phyloP scores from a whole-genome alignment of 1,140 invertebrate genomes.

The Coelopa frigida region DNA sequence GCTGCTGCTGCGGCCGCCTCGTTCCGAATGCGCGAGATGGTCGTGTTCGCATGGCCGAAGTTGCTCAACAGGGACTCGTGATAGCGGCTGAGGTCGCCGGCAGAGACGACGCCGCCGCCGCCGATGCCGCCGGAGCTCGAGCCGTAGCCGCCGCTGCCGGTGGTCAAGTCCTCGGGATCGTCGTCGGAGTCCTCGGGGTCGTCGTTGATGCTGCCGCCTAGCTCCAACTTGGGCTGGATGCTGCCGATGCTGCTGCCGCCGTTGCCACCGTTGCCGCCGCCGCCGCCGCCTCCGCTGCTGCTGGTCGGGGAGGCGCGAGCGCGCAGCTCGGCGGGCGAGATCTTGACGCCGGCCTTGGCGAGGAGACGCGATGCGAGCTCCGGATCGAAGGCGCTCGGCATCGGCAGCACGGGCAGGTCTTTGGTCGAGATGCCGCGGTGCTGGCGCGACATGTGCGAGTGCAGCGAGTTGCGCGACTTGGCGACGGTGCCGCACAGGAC shows the following conservation, averaged over 20 bases:
- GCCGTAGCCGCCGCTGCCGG: slow-evolving; percentile 44
- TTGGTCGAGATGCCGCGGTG: slow-evolving; percentile 87
- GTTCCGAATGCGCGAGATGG: slow-evolving; percentile 47
- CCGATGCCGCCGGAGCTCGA: slow-evolving; percentile 17
- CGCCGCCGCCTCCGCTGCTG: slow-evolving; percentile 65
- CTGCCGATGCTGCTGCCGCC: slow-evolving; percentile 64
- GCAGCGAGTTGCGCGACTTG: slow-evolving; percentile 81
- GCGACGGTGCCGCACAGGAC: slow-evolving; percentile 86
- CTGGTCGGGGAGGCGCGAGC: slow-evolving; percentile 72
- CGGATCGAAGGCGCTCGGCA: slow-evolving; percentile 85
- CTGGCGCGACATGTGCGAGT: slow-evolving; percentile 88
- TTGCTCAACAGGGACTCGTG: slow-evolving; percentile 43
- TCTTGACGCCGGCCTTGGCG: slow-evolving; percentile 80
- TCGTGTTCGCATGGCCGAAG: slow-evolving; percentile 53
- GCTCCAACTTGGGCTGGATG: slow-evolving; percentile 65
- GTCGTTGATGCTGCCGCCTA: slow-evolving; percentile 44
- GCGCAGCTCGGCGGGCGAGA: slow-evolving; percentile 71
- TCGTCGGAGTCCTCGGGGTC: slow-evolving; percentile 52
- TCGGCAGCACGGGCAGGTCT: slow-evolving; percentile 80
- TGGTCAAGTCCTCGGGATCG: slow-evolving; percentile 73
- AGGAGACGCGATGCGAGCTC: slow-evolving; percentile 73
- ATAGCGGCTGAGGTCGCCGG: slow-evolving; percentile 32
- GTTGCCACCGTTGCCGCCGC: slow-evolving; percentile 55
- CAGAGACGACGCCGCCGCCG: slow-evolving; percentile 23
- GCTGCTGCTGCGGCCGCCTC: slow-evolving; percentile 45